A percentile compares a stretch with the other conserved stretches of the same genome.
phyloP scores from a whole-genome alignment of 1,140 invertebrate species.

The Dendroctonus ponderosae region DNA sequence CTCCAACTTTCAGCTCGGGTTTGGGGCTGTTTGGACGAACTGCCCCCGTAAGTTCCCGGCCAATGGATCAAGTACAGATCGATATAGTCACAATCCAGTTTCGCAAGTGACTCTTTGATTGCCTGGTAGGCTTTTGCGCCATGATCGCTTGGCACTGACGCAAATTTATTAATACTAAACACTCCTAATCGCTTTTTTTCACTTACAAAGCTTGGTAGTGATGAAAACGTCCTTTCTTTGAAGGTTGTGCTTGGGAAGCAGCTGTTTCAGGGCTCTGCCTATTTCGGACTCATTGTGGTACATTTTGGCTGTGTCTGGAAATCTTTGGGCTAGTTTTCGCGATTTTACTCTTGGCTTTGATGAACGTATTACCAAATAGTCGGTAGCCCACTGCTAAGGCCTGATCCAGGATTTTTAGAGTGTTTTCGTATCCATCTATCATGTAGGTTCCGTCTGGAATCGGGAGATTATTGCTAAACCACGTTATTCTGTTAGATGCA shows the following conservation, averaged over 20 bases:
- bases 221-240: slow-evolving; percentile 73
- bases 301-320: slow-evolving; percentile 76
- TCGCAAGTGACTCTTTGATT: slow-evolving; percentile 63
- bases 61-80: slow-evolving; percentile 86
- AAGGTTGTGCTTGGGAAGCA: slow-evolving; percentile 63
- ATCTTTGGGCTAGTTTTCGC: no score
- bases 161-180: not conserved
- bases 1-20: slow-evolving; percentile 63
- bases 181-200: slow-evolving; percentile 1
- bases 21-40: slow-evolving; percentile 10
- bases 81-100: slow-evolving; percentile 67
- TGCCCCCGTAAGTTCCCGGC: slow-evolving; percentile 61
- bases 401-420: slow-evolving; percentile 25
- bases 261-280: slow-evolving; percentile 59
- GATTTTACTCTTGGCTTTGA: not conserved
- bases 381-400: slow-evolving; percentile 32
- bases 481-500: no score
- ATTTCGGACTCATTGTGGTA: slow-evolving; percentile 74
- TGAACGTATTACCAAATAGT: slow-evolving; percentile 29
- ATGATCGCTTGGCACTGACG: slow-evolving; percentile 67
- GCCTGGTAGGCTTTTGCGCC: slow-evolving; percentile 59
- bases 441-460: slow-evolving; percentile 36
- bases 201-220: slow-evolving; percentile 71
- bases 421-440: slow-evolving; percentile 24
- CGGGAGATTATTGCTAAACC: no score